Evolutionary conservation across 2,888 invertebrate species (phyloP), one percentile per base, ranked within the genome.

Genomic region (Elegia similella): DNA sequence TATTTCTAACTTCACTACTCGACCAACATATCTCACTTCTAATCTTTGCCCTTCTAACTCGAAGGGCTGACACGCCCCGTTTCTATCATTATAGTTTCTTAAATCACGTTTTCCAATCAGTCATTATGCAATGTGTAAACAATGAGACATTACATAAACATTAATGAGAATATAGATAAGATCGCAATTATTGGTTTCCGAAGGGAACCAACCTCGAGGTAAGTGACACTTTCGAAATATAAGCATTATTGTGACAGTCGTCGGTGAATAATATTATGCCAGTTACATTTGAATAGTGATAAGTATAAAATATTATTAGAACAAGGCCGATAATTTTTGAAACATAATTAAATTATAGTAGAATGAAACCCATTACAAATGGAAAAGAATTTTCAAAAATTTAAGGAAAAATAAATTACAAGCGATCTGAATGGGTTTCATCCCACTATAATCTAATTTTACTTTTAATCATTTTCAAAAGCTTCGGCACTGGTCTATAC

Each of bases 101-200:
- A 50, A 50, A 50, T 34, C 50, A 50, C 50, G 34, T 50, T 50
- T 50, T 50, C 54, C 32, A 55, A 55, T 55, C 44, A 55, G 32
- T 30, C 44, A 55, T 55, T 44, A 44, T 32, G 44, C 54, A 44
- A 44, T 43, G 44, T 55, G 17, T 56, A 56, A 48, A 56, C 56
- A 56, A 56, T 56, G 38, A 48, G 48, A 42, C 48, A 52, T 52
- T 50, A 50, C 34, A 38, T 55, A 46, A 47, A 56, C 47, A 48
- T 48, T 56, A 56, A 56, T 56, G 56, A 56, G 56, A 47, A 56
- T 12, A 38, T 5, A n/a, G 54, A 55, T 55, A 55, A 30, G 44
- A 55, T 55, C 54, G 46, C 54, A 55, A 55, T 55, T 55, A 55
- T 55, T 44, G 32, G 16, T 32, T 32, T 34, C 44, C 12, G 34